Conservation (phyloP, 2,888 invertebrate species). For the Chamaedrilus cognettii region DNA sequence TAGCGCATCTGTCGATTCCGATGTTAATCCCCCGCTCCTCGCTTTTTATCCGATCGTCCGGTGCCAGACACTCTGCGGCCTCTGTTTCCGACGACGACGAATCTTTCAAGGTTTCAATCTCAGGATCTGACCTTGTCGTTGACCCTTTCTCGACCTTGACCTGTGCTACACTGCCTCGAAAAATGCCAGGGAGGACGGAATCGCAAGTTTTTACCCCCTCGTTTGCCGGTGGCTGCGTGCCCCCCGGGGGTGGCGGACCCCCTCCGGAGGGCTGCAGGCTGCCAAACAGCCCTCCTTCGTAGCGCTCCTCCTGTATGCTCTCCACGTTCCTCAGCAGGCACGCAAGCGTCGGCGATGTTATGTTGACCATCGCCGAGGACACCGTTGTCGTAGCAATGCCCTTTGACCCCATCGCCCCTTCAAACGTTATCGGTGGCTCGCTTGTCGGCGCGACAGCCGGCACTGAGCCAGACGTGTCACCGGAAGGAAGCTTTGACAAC, state of each 20-base stretch:
- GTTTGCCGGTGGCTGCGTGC: conserved; percentile 21
- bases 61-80: background rate
- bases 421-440: background rate
- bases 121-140: too few relatives aligned
- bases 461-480: background rate
- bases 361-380: conserved; percentile 51
- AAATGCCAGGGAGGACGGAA: too few relatives aligned
- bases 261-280: conserved; percentile 48
- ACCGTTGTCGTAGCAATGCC: too few relatives aligned
- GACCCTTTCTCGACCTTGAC: too few relatives aligned
- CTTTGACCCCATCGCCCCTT: conserved; percentile 43
- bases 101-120: background rate
- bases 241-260: background rate
- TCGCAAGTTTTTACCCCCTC: background rate
- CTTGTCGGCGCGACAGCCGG: background rate
- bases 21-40: background rate
- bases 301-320: conserved; percentile 53
- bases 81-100: background rate
- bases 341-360: conserved; percentile 58
- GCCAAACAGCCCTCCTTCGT: conserved; percentile 58
- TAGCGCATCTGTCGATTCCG: too few relatives aligned
- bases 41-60: background rate
- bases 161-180: background rate
- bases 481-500: background rate
- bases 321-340: conserved; percentile 59